phyloP scores from a whole-genome alignment of 2,797 vertebrate species.

The Tragelaphus eurycerus region DNA sequence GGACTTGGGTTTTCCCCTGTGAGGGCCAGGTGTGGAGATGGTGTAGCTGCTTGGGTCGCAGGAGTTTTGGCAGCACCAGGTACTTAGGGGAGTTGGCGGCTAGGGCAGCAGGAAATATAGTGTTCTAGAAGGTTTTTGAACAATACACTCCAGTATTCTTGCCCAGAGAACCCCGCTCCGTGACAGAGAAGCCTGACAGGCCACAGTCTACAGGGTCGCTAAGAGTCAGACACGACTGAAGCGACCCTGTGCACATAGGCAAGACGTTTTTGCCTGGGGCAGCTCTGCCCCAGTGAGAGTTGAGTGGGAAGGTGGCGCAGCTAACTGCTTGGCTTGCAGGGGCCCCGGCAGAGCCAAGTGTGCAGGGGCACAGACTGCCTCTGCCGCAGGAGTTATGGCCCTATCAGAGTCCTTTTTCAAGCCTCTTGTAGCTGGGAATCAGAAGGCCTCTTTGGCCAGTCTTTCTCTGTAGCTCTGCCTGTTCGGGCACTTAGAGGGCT shows the following conservation, averaged over 20 bases:
- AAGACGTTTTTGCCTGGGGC: not conserved
- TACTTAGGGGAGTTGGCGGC: not conserved
- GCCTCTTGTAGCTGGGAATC: not conserved
- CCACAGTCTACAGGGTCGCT: not conserved
- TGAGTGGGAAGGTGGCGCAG: not conserved
- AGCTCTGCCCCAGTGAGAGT: not conserved
- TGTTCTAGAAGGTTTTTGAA: not conserved
- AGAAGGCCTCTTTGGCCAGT: not conserved
- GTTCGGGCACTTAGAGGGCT: not conserved
- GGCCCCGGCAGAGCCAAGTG: not conserved
- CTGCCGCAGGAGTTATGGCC: not conserved
- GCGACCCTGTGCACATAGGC: fast-evolving
- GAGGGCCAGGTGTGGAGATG: not conserved
- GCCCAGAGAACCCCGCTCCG: not conserved
- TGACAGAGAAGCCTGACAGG: not conserved
- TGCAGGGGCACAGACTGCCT: not conserved
- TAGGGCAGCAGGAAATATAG: not conserved
- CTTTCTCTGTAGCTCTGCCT: not conserved
- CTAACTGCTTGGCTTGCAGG: not conserved
- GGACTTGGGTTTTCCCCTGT: not conserved
- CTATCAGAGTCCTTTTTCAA: not conserved
- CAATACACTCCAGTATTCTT: not conserved
- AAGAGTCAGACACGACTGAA: not conserved
- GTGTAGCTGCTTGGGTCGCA: not conserved
- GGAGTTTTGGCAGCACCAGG: not conserved